Percentiles rank a stretch among this genome's conserved stretches.
These are phyloP conservation scores for Pterophyllum scalare DNA, from an alignment of 2,113 vertebrate genomes.

Conservation along the genomic window DNA sequence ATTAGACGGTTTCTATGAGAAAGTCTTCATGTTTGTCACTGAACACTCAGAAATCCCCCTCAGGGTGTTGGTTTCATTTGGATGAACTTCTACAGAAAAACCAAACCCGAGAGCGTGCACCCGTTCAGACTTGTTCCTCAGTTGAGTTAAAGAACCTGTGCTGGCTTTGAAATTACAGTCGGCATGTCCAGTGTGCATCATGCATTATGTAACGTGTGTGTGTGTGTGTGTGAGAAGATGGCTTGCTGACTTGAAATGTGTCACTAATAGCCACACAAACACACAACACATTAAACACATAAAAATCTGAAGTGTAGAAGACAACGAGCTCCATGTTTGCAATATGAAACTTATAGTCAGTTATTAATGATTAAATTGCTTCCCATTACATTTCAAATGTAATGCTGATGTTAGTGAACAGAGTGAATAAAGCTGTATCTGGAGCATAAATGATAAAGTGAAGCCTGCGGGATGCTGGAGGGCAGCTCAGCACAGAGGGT, in stretches of 20 bases:
- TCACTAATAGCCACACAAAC: no score
- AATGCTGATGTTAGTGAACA: no score
- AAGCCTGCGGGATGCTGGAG: no score
- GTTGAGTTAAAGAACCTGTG: neutral
- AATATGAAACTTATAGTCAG: no score
- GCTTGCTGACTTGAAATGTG: no score
- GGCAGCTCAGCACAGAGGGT: no score
- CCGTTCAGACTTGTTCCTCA: constrained; percentile 24
- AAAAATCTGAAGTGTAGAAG: no score
- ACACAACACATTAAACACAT: neutral
- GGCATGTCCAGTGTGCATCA: neutral
- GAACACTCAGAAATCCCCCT: neutral
- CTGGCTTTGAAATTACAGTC: neutral
- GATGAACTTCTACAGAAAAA: neutral
- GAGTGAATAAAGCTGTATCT: no score
- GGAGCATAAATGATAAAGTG: no score
- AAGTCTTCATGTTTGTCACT: neutral
- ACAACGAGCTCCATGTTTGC: no score
- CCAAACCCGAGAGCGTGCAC: neutral
- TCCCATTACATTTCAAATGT: no score
- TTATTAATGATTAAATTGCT: no score
- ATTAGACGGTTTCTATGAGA: neutral
- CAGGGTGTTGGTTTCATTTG: neutral
- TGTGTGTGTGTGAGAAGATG: constrained; percentile 3
- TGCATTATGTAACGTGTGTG: neutral